These are phyloP conservation scores for Eupithecia subumbrata DNA, from an alignment of 2,888 invertebrate genomes.

Conservation along the genomic window DNA sequence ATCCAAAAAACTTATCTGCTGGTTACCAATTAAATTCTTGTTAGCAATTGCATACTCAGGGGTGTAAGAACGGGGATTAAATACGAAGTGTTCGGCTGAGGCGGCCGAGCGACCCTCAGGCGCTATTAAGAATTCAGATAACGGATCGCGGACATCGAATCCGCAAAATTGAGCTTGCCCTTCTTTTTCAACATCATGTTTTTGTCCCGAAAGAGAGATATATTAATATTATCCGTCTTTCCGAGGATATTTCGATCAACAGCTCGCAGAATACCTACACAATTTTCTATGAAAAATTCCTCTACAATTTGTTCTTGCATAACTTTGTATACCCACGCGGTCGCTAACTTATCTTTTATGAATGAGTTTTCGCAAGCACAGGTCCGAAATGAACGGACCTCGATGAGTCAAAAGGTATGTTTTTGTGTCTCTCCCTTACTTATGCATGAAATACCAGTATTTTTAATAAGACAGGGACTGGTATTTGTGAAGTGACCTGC, in stretches of 20 bases:
- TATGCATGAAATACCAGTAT: slow-evolving; percentile 13
- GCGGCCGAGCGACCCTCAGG: slow-evolving; percentile 65
- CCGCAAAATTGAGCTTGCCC: slow-evolving; percentile 79
- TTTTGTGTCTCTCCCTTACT: slow-evolving; percentile 57
- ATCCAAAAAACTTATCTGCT: slow-evolving; percentile 39
- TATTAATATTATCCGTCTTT: slow-evolving; percentile 73
- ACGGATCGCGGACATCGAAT: slow-evolving; percentile 81
- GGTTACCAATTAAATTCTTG: slow-evolving; percentile 66
- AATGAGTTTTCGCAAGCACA: slow-evolving; percentile 58
- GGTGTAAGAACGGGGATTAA: slow-evolving; percentile 70
- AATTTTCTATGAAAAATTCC: slow-evolving; percentile 65
- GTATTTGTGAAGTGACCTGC: slow-evolving; percentile 58
- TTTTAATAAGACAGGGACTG: slow-evolving; percentile 14
- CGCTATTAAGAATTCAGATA: slow-evolving; percentile 79
- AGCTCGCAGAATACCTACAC: slow-evolving; percentile 60
- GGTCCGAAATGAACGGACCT: slow-evolving; percentile 43
- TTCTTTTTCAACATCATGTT: slow-evolving; percentile 77
- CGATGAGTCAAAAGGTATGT: slow-evolving; percentile 42
- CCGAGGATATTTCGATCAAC: slow-evolving; percentile 75
- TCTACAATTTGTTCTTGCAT: slow-evolving; percentile 59
- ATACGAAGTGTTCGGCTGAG: slow-evolving; percentile 73
- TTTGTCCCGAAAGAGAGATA: slow-evolving; percentile 70
- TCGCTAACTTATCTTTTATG: slow-evolving; percentile 30
- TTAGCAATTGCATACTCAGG: slow-evolving; percentile 57
- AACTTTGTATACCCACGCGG: slow-evolving; percentile 28